Conservation (phyloP, 2,888 invertebrate species). For the Mantis religiosa region DNA sequence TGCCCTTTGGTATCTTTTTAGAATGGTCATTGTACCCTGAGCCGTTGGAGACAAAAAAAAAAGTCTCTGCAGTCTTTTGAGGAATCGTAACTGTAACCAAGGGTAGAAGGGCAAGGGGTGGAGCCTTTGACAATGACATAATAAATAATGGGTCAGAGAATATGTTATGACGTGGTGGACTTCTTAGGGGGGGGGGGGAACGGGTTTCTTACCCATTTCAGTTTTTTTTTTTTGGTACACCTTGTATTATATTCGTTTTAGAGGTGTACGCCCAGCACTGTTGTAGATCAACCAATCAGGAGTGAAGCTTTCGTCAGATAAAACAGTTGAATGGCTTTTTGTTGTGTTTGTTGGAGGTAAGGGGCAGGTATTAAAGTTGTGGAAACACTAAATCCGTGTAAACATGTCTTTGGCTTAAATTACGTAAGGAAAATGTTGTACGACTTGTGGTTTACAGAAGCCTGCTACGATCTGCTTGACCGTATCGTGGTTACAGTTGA, state of each 20-base stretch:
- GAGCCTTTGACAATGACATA: conserved; percentile 15
- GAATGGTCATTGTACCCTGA: background rate
- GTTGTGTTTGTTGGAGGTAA: background rate
- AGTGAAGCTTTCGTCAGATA: background rate
- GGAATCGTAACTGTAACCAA: conserved; percentile 5
- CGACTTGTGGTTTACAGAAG: background rate
- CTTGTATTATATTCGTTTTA: background rate
- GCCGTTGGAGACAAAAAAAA: background rate
- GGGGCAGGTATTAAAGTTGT: background rate
- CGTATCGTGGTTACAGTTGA: background rate
- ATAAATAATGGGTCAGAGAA: conserved; percentile 17
- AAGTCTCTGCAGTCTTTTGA: conserved; percentile 6
- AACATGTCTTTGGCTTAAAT: background rate
- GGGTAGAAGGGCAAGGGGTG: background rate
- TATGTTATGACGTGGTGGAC: conserved; percentile 11
- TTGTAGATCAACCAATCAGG: conserved; percentile 10
- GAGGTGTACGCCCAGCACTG: conserved; percentile 14
- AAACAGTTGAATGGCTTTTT: background rate
- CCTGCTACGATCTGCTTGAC: background rate
- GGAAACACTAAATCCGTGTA: background rate
- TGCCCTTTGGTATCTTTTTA: conserved; percentile 16
- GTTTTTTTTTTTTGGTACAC: background rate
- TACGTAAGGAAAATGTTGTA: background rate
- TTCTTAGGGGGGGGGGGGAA: background rate
- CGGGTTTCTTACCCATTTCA: background rate